Base-by-base conservation (phyloP, 2,888 invertebrate species). In the Ochlodes sylvanus region DNA sequence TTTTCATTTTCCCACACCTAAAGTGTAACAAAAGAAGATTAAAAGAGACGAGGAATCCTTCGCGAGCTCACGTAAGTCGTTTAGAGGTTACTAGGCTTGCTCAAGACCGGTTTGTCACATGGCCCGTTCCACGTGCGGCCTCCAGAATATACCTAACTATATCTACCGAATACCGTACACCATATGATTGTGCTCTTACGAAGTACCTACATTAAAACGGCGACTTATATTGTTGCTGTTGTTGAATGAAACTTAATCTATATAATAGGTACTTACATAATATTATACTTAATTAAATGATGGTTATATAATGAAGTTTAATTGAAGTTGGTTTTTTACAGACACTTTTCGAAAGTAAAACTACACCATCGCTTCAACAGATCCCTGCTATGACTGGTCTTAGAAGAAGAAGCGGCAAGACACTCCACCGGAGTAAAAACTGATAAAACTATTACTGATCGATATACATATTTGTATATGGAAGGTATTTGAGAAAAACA, bases 71-170 rank as follows among this genome's bases (percentile, higher is more conserved):
- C 83, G 80, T 79, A 82, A 87, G 89, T 88, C 89, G 87, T 90
- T 92, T 92, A 84, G 92, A 93, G 93, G 93, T 93, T 93, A 93
- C 87, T 93, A 88, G 92, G 93, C 90, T 86, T 80, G 84, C 75
- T 76, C 77, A 73, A 75, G 85, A 93, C 93, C 92, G 92, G 93
- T 93, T 92, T 88, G 83, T 90, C 92, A 92, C 92, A 93, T 93
- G 93, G 90, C 72, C 74, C 73, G 73, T 73, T 81, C 90, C 92
- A 93, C 93, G 93, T 93, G 93, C 90, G 89, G 86, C 90, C 89
- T 89, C 86, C 85, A 86, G 84, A 84, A 85, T 82, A 75, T 73
- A 77, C 77, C 74, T 77, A 78, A 69, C 71, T 73, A 72, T 70
- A 70, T 74, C 74, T 69, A 75, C 65, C 64, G 72, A 75, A 70